A percentile compares a stretch with the other conserved stretches of the same genome.
Evolutionary conservation across 2,113 vertebrate genomes (phyloP).

Genomic region (Bujurquina vittata): DNA sequence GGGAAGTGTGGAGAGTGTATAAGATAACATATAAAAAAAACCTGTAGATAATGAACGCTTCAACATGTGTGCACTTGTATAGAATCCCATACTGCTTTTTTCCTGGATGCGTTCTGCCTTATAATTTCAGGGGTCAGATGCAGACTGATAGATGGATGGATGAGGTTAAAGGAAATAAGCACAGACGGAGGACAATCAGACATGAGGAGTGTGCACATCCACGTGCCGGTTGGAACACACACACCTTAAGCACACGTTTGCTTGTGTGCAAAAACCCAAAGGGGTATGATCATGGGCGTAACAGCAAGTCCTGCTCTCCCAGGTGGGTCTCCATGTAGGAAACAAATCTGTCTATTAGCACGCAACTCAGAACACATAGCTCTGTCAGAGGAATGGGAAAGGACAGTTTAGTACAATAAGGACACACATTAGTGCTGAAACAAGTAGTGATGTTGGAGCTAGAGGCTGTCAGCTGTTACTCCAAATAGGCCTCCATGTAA

Average conservation of each 20-base stretch:
- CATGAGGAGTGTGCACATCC: background rate
- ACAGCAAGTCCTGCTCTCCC: background rate
- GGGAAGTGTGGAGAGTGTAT: slow-evolving; percentile 1
- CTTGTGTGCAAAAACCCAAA: background rate
- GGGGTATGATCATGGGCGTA: background rate
- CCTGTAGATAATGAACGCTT: slow-evolving; percentile 27
- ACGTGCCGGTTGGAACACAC: background rate
- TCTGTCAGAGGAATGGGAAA: background rate
- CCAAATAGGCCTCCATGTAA: background rate
- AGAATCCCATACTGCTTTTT: slow-evolving; percentile 46
- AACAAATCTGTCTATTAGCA: background rate
- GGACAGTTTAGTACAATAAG: background rate
- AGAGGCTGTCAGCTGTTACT: background rate
- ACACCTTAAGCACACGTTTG: slow-evolving; percentile 4
- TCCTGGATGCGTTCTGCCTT: slow-evolving; percentile 10
- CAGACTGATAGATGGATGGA: background rate
- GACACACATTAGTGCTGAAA: background rate
- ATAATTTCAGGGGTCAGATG: background rate
- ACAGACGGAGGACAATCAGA: slow-evolving; percentile 30
- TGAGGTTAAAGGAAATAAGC: background rate
- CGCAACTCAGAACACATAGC: background rate
- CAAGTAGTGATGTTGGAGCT: background rate
- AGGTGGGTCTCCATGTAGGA: background rate
- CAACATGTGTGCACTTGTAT: slow-evolving; percentile 25
- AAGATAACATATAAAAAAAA: slow-evolving; percentile 41